These are phyloP conservation scores for Nomada flava DNA, from an alignment of 2,888 invertebrate species.

Conservation along the genomic window DNA sequence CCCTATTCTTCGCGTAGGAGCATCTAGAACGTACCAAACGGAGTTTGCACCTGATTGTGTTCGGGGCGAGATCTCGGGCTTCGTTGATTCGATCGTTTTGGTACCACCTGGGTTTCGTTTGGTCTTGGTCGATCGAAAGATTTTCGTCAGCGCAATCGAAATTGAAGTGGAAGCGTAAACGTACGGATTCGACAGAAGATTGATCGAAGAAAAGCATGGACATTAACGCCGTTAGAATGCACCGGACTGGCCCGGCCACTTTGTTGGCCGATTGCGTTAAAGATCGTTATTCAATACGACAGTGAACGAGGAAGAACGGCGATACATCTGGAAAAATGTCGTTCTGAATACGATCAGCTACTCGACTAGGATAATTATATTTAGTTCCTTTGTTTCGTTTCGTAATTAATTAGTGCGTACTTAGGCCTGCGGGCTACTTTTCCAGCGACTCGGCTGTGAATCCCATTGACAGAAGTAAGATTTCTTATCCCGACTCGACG, in stretches of 20 bases:
- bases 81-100: not conserved
- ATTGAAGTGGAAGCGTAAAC: not conserved
- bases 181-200: not conserved
- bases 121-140: not conserved
- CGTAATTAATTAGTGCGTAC: constrained; percentile 79
- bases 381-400: constrained; percentile 43
- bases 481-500: constrained; percentile 33
- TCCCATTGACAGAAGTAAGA: constrained; percentile 74
- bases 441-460: constrained; percentile 77
- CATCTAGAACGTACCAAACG: not conserved
- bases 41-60: not conserved
- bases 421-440: constrained; percentile 83
- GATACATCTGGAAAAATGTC: constrained; percentile 37
- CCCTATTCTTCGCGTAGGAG: not conserved
- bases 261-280: constrained; percentile 36
- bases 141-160: not conserved
- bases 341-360: constrained; percentile 58
- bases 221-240: constrained; percentile 27
- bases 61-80: not conserved
- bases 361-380: constrained; percentile 60
- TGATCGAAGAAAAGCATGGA: not conserved
- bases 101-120: not conserved
- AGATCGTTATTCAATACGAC: constrained; percentile 56
- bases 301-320: constrained; percentile 44
- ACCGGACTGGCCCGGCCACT: constrained; percentile 22